These are phyloP conservation scores for Passer montanus DNA, from an alignment of 2,113 vertebrate genomes.

Conservation along the genomic window DNA sequence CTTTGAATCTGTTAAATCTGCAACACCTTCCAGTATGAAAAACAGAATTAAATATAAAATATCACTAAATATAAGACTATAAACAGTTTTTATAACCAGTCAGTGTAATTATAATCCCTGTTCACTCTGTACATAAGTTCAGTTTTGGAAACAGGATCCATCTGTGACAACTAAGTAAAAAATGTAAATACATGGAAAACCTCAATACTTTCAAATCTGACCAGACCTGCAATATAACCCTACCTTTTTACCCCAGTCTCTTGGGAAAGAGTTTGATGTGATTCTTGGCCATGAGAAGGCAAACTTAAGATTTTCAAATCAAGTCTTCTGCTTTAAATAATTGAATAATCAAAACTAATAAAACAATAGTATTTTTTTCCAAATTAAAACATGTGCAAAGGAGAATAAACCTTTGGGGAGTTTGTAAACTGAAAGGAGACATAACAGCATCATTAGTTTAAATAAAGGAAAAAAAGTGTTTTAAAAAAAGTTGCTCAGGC, in stretches of 20 bases:
- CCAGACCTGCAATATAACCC: background rate
- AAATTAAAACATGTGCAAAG: background rate
- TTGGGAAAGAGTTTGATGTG: background rate
- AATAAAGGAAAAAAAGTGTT: background rate
- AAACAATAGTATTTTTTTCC: background rate
- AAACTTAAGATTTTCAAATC: background rate
- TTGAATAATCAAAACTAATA: background rate
- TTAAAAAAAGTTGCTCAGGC: background rate
- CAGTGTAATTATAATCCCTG: background rate
- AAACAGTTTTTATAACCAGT: background rate
- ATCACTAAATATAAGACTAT: background rate
- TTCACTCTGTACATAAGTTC: background rate
- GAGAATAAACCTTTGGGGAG: background rate
- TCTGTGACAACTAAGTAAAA: background rate
- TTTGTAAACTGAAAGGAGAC: background rate
- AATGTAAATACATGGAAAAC: background rate
- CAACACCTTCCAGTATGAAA: background rate
- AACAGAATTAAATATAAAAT: background rate
- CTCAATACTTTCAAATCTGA: background rate
- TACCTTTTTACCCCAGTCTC: background rate
- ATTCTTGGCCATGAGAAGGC: background rate
- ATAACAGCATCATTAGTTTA: background rate
- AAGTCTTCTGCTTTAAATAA: background rate
- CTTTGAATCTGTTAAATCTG: background rate
- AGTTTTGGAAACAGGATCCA: background rate